Evolutionary conservation across 2,113 vertebrate species (phyloP).

Genomic region (Hyperopisus bebe): DNA sequence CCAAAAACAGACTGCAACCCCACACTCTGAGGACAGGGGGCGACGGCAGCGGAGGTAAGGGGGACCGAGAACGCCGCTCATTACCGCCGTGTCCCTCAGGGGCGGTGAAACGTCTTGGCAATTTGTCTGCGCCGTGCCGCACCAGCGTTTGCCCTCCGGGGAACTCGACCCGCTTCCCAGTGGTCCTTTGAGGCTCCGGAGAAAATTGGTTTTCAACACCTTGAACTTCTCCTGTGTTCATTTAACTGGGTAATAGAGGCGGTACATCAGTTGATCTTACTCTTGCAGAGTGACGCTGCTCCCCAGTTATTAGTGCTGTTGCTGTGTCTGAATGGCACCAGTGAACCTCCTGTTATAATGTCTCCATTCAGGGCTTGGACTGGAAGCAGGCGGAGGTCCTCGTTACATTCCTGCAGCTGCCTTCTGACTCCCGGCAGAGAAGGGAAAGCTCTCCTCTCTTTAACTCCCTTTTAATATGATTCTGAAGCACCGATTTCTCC

Average conservation of each 20-base stretch:
- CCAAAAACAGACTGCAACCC: neutral
- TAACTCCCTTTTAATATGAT: neutral
- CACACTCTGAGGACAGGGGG: neutral
- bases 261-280: constrained; percentile 18
- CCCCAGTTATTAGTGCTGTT: neutral
- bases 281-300: neutral
- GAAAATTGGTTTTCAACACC: constrained; percentile 25
- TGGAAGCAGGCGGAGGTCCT: neutral
- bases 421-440: neutral
- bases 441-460: neutral
- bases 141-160: neutral
- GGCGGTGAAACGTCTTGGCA: neutral
- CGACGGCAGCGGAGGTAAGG: neutral
- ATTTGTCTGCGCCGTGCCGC: constrained; percentile 18
- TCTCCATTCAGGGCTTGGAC: neutral
- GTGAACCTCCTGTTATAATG: neutral
- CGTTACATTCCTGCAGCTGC: neutral
- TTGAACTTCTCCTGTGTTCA: neutral
- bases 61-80: neutral
- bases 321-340: neutral
- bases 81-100: neutral
- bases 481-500: neutral
- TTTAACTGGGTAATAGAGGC: constrained; percentile 16
- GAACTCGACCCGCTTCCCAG: neutral
- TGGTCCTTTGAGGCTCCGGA: neutral